A percentile compares a stretch with the other conserved stretches of the same genome.
Evolutionary conservation across 2,113 vertebrate genomes (phyloP).

Genomic region (Naja naja): DNA sequence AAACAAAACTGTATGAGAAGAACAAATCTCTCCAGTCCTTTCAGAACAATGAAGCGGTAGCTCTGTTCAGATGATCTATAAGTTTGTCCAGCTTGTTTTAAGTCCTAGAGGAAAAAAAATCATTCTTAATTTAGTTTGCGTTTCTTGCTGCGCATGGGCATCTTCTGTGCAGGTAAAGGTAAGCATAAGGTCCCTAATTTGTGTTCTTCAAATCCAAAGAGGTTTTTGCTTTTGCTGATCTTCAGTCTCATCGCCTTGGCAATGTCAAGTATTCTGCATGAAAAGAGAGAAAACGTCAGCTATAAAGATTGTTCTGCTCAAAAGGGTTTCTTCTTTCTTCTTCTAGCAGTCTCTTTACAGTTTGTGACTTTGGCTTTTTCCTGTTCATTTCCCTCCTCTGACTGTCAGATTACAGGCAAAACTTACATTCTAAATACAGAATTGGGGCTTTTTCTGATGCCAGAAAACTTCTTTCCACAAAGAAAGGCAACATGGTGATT

Average conservation of each 20-base stretch:
- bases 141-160: slow-evolving; percentile 57
- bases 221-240: slow-evolving; percentile 66
- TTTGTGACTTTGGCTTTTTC: neutral
- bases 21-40: neutral
- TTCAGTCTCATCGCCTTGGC: slow-evolving; percentile 88
- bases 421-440: neutral
- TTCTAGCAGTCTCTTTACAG: neutral
- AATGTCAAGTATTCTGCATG: slow-evolving; percentile 76
- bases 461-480: neutral
- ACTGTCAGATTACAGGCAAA: neutral
- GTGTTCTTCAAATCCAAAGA: slow-evolving; percentile 65
- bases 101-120: neutral
- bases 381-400: neutral
- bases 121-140: slow-evolving; percentile 69
- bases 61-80: neutral
- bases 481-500: neutral
- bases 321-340: neutral
- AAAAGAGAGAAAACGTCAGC: neutral
- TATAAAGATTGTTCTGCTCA: neutral
- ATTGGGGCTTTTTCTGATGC: neutral
- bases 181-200: slow-evolving; percentile 76
- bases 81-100: neutral
- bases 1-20: neutral
- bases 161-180: slow-evolving; percentile 77
- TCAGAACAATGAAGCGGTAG: neutral